Evolutionary conservation across 2,113 vertebrate genomes (phyloP).

Genomic region (Cairina moschata): DNA sequence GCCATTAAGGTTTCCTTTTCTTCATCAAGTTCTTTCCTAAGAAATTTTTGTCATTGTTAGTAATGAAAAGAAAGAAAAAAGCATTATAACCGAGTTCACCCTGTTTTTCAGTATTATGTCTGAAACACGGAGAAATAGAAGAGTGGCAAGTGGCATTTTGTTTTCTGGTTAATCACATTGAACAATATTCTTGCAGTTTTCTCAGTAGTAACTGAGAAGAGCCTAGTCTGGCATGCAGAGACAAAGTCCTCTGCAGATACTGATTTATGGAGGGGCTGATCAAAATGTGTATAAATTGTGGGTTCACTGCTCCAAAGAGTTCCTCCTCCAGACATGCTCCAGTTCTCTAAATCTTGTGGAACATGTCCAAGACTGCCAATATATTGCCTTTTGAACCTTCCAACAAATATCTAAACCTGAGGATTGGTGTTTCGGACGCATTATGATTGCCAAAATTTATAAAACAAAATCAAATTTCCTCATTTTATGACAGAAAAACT

Average conservation of each 20-base stretch:
- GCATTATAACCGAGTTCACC: background rate
- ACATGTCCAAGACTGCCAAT: background rate
- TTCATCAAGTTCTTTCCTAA: conserved; percentile 80
- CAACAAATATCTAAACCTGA: background rate
- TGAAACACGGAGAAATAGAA: background rate
- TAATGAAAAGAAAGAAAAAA: background rate
- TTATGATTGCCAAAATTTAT: background rate
- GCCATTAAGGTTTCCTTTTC: conserved; percentile 65
- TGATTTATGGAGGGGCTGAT: background rate
- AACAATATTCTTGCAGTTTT: background rate
- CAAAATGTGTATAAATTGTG: background rate
- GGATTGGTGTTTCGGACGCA: background rate
- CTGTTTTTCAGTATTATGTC: background rate
- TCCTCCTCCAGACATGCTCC: background rate
- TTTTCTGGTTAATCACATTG: background rate
- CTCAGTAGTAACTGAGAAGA: background rate
- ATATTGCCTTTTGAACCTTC: background rate
- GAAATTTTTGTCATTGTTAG: background rate
- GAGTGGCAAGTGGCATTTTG: background rate
- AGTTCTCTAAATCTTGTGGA: background rate
- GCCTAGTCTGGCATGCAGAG: background rate
- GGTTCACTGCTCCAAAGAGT: background rate
- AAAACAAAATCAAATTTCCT: background rate
- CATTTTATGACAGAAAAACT: background rate
- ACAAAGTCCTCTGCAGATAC: background rate